A percentile compares a stretch with the other conserved stretches of the same genome.
phyloP scores from a whole-genome alignment of 2,888 invertebrate genomes.

The Plagodis dolabraria region DNA sequence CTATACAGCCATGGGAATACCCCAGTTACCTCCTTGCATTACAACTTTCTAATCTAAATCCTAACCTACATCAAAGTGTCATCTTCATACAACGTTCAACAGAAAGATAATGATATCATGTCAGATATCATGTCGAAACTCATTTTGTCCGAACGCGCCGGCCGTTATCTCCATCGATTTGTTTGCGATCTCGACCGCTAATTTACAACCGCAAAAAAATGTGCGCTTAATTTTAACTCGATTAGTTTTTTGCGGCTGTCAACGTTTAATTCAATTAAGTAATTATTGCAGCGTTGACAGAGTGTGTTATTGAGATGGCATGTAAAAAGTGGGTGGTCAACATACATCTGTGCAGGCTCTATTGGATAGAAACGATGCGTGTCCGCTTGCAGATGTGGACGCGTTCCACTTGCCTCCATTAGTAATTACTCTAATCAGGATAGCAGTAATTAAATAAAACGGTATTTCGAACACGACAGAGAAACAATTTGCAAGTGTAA shows the following conservation, averaged over 20 bases:
- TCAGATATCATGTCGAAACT: conserved; percentile 41
- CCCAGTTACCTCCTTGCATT: conserved; percentile 34
- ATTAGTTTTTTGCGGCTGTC: conserved; percentile 38
- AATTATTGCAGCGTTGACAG: conserved; percentile 64
- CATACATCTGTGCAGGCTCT: conserved; percentile 42
- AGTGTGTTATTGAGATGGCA: conserved; percentile 58
- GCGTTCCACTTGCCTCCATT: conserved; percentile 65
- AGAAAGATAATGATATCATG: conserved; percentile 42
- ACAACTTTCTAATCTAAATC: conserved; percentile 35
- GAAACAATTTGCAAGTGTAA: conserved; percentile 41
- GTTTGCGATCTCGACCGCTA: conserved; percentile 38
- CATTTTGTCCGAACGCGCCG: conserved; percentile 35
- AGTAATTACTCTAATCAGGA: conserved; percentile 69
- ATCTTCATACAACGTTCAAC: conserved; percentile 35
- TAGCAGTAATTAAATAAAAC: conserved; percentile 74
- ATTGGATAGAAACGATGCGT: conserved; percentile 40
- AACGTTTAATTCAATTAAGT: conserved; percentile 74
- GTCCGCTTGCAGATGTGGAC: conserved; percentile 22
- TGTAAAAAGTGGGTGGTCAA: conserved; percentile 63
- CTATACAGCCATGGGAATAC: conserved; percentile 33
- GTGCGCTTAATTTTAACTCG: conserved; percentile 36
- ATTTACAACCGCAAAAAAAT: conserved; percentile 37
- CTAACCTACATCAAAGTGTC: conserved; percentile 41
- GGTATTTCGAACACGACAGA: conserved; percentile 65
- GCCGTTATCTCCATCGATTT: conserved; percentile 36